Evolutionary conservation across 2,113 vertebrate genomes (phyloP).

Genomic region (Falcunculus frontatus): DNA sequence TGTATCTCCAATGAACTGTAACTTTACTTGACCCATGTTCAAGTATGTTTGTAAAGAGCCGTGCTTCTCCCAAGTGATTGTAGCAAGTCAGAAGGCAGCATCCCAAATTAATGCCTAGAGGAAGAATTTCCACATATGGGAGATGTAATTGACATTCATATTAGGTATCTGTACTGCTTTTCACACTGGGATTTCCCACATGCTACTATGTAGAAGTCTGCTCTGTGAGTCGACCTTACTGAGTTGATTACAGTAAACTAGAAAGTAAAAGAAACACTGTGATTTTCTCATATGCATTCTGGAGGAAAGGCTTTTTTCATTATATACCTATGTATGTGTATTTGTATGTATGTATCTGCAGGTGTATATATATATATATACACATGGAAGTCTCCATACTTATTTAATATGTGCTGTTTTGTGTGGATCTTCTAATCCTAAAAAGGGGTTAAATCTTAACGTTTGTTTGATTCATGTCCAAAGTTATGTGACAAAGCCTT

Average conservation of each 20-base stretch:
- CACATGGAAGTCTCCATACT: background rate
- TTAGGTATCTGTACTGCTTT: background rate
- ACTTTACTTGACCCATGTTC: background rate
- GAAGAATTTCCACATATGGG: background rate
- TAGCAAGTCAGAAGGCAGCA: background rate
- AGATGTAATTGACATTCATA: background rate
- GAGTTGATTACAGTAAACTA: background rate
- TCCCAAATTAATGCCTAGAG: background rate
- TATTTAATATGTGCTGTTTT: background rate
- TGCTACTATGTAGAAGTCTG: background rate
- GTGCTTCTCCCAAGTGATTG: background rate
- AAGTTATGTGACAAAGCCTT: background rate
- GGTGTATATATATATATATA: too few relatives aligned
- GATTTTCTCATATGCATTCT: background rate
- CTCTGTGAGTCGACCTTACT: background rate
- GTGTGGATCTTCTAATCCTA: background rate
- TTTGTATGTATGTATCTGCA: background rate
- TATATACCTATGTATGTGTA: background rate
- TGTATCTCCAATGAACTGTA: background rate
- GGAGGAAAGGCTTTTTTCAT: background rate
- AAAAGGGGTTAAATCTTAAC: background rate
- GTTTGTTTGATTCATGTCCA: background rate
- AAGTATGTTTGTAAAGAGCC: background rate
- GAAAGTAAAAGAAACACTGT: background rate
- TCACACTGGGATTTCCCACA: background rate